Conservation (phyloP, 2,113 vertebrate genomes). For the Cryptotis parvus region DNA sequence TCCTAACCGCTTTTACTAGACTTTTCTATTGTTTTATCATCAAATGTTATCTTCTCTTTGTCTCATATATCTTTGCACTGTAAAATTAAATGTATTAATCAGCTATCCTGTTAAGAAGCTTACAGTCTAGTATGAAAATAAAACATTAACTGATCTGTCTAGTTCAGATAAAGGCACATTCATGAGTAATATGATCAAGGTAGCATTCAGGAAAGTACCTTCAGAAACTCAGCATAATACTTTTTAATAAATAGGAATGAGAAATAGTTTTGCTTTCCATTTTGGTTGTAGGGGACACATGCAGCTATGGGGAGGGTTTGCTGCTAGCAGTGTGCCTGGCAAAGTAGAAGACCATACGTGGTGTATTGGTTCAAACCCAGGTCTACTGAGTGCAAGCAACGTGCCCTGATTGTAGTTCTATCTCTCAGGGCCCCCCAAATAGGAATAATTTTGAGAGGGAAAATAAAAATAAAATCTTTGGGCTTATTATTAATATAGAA, state of each 20-base stretch:
- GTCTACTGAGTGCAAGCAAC: too few relatives aligned
- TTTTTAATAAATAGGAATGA: slow-evolving; percentile 5
- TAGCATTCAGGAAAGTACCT: background rate
- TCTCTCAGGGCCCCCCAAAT: too few relatives aligned
- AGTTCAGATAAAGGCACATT: background rate
- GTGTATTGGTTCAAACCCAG: too few relatives aligned
- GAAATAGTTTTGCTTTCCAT: too few relatives aligned
- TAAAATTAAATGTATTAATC: slow-evolving; percentile 19
- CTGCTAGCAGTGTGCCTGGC: too few relatives aligned
- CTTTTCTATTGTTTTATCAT: background rate
- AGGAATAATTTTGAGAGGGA: background rate
- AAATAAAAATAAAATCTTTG: slow-evolving; percentile 32
- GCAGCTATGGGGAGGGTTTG: too few relatives aligned
- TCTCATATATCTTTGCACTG: background rate
- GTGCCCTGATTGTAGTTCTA: too few relatives aligned
- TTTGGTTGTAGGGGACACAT: too few relatives aligned
- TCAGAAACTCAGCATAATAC: background rate
- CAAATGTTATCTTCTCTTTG: background rate
- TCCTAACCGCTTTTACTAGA: too few relatives aligned
- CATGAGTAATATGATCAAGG: background rate
- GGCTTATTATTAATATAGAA: background rate
- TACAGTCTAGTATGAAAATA: background rate
- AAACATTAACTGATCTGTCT: background rate
- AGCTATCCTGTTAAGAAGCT: background rate
- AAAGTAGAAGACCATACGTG: too few relatives aligned